Percentiles rank a stretch among this genome's conserved stretches.
phyloP scores from a whole-genome alignment of 1,140 invertebrate species.

The Popillia japonica region DNA sequence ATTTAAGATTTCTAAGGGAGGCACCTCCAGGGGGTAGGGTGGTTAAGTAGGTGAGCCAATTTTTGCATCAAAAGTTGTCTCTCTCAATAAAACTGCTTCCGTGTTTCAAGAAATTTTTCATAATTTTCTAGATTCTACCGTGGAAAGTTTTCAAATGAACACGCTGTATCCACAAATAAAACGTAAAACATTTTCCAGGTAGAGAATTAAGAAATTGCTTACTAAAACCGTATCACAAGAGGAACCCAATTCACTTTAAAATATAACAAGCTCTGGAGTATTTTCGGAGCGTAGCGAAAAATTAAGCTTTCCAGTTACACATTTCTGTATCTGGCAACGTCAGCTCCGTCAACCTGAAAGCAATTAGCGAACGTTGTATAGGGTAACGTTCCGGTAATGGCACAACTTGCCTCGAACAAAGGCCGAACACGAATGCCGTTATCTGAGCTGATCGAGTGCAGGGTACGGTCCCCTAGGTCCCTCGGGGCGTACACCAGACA shows the following conservation, averaged over 20 bases:
- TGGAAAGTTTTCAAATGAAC: too few species aligned
- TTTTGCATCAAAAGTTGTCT: too few species aligned
- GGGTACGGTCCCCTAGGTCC: constrained; percentile 48
- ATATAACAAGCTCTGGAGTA: not conserved
- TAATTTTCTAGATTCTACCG: too few species aligned
- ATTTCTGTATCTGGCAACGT: constrained; percentile 11
- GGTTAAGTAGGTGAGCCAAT: too few species aligned
- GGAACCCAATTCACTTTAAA: not conserved
- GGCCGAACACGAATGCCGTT: constrained; percentile 53
- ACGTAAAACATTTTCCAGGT: too few species aligned
- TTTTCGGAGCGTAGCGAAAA: not conserved
- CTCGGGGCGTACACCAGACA: constrained; percentile 42
- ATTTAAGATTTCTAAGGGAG: too few species aligned
- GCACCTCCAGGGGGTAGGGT: too few species aligned
- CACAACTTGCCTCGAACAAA: constrained; percentile 51
- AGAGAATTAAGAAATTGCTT: too few species aligned
- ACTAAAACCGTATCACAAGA: too few species aligned
- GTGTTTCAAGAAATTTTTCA: too few species aligned
- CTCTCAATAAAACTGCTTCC: too few species aligned
- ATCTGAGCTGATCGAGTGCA: constrained; percentile 54
- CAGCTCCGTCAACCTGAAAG: constrained; percentile 44
- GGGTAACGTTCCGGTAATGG: constrained; percentile 45
- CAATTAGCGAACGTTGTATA: constrained; percentile 50
- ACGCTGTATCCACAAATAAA: too few species aligned
- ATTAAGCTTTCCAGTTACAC: constrained; percentile 24